Evolutionary conservation across 2,888 invertebrate species (phyloP), one percentile per base, ranked within the genome.

Genomic region (Euplagia quadripunctaria): DNA sequence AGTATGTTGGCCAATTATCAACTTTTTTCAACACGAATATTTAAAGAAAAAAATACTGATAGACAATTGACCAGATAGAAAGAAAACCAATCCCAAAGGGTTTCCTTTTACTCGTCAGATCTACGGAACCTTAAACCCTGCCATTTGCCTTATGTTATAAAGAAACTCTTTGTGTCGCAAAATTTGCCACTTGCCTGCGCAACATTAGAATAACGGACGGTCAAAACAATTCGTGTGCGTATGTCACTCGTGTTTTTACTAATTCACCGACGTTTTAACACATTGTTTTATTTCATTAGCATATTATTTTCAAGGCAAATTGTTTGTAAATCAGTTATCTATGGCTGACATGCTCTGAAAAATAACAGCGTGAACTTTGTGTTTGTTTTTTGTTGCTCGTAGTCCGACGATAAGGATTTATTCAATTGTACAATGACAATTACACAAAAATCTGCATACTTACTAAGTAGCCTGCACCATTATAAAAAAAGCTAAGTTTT

Each of bases 221-320:
- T 79, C 75, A 74, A 68, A 73, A 70, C 78, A 75, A 79, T 81
- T 76, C 58, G 69, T 74, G 67, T 70, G 63, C 71, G 68, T 74
- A 81, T 85, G 85, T 81, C 85, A 74, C 76, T 51, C 78, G 65
- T 58, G 73, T 79, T 72, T 77, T 80, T 78, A 80, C 71, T 80
- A 72, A 49, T 70, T 72, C 68, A 74, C 20, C 11, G 51, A 61
- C 43, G 49, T 63, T 61, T 78, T 78, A 73, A 79, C 81, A 77
- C 78, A 79, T 83, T 83, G 83, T 81, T 81, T 79, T 71, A 42
- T 73, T 43, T 74, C 71, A 79, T 85, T 79, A 78, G 74, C 79
- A 83, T 82, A 73, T 79, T 82, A 75, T 76, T 70, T 46, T 46
- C 43, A 46, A 46, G 9, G 43, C 43, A 46, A 9, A 31, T 31